A percentile compares a stretch with the other conserved stretches of the same genome.
Conservation (phyloP, 2,797 vertebrate genomes). For the Crypturellus tataupa region DNA sequence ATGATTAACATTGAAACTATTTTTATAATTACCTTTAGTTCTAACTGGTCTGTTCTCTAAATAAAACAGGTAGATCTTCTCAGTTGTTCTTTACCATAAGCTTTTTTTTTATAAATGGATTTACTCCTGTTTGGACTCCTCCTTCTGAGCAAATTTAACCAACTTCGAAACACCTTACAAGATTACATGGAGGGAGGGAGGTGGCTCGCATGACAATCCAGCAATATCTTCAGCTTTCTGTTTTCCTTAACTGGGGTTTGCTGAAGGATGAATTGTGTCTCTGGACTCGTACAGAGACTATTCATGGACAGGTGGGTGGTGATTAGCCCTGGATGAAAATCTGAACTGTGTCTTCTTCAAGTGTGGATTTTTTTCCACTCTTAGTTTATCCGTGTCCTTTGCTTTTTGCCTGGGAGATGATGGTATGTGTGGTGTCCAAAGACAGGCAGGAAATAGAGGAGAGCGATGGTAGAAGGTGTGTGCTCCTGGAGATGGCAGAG, state of each 20-base stretch:
- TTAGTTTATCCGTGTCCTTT: not conserved
- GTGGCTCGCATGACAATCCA: not conserved
- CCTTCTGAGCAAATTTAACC: not conserved
- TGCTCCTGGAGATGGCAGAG: not conserved
- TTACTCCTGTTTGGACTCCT: not conserved
- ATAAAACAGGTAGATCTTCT: not conserved
- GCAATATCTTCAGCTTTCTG: not conserved
- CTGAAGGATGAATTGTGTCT: not conserved
- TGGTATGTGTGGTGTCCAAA: not conserved
- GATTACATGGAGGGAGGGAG: not conserved
- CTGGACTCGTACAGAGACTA: not conserved
- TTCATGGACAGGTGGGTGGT: not conserved
- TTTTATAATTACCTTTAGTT: slow-evolving; percentile 40
- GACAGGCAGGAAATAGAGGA: not conserved
- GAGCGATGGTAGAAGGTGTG: not conserved
- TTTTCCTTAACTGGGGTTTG: not conserved
- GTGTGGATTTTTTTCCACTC: not conserved
- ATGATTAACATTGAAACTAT: not conserved
- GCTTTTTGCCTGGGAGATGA: not conserved
- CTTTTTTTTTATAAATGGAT: not conserved
- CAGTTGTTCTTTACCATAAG: not conserved
- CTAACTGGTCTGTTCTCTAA: not conserved
- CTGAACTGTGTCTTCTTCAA: not conserved
- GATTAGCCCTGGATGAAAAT: not conserved
- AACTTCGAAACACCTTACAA: not conserved